Evolutionary conservation across 1,140 invertebrate species (phyloP).

Genomic region (Zaprionus tsacasi): DNA sequence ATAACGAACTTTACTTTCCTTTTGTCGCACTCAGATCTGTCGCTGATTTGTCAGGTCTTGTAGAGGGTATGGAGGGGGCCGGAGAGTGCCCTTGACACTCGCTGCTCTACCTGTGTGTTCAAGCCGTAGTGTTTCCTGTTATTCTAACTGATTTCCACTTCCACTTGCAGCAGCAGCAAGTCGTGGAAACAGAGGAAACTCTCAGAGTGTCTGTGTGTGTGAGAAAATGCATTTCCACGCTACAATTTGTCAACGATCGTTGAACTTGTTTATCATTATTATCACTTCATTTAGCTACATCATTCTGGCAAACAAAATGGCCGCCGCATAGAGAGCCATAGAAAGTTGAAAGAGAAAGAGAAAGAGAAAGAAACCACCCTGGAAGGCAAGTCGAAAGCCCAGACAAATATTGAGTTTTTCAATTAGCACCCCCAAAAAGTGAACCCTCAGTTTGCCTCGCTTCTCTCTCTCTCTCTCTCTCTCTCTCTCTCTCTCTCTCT

Average conservation of each 20-base stretch:
- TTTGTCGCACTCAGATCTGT: slow-evolving; percentile 5
- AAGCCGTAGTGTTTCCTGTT: slow-evolving; percentile 60
- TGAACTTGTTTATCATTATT: slow-evolving; percentile 16
- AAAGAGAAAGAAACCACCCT: slow-evolving; percentile 43
- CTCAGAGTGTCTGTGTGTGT: no score
- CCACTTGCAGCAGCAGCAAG: slow-evolving; percentile 22
- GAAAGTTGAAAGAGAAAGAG: background rate
- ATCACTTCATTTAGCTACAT: background rate
- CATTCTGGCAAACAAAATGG: slow-evolving; percentile 56
- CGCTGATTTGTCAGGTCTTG: slow-evolving; percentile 26
- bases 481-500: background rate
- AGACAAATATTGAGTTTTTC: slow-evolving; percentile 81
- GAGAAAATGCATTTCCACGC: slow-evolving; percentile 33
- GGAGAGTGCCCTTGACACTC: slow-evolving; percentile 71
- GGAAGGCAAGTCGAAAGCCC: slow-evolving; percentile 45
- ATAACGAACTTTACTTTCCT: slow-evolving; percentile 3
- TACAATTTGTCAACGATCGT: slow-evolving; percentile 60
- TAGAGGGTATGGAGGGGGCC: background rate
- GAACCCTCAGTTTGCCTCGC: slow-evolving; percentile 3
- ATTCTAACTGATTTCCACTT: slow-evolving; percentile 69
- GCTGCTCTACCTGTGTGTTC: slow-evolving; percentile 16
- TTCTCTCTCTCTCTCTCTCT: background rate
- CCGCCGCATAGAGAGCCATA: slow-evolving; percentile 33
- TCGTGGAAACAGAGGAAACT: slow-evolving; percentile 36
- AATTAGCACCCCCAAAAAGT: slow-evolving; percentile 69